Conservation (phyloP, 2,113 vertebrate genomes). For the Condylura cristata region DNA sequence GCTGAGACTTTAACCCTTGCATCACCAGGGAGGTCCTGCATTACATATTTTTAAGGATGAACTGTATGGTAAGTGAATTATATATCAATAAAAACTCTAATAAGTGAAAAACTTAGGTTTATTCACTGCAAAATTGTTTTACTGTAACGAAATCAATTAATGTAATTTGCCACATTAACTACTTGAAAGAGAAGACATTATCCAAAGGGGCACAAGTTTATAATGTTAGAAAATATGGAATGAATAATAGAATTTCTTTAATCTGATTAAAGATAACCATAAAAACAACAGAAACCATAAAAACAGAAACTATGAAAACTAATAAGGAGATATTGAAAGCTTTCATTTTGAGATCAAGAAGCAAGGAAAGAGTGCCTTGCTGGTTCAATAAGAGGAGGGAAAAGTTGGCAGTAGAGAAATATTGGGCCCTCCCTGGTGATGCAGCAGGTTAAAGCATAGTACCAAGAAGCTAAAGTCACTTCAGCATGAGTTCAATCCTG, state of each 20-base stretch:
- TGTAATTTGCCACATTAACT: not conserved
- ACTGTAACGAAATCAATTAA: not conserved
- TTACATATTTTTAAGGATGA: not conserved
- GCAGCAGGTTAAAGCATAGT: too few species aligned
- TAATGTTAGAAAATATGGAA: not conserved
- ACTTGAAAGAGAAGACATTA: slow-evolving; percentile 5
- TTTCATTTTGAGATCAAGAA: not conserved
- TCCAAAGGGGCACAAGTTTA: not conserved
- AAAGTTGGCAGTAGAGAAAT: not conserved
- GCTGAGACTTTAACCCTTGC: too few species aligned
- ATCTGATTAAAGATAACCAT: not conserved
- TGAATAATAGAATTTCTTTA: not conserved
- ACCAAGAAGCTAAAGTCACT: too few species aligned
- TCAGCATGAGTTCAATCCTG: too few species aligned
- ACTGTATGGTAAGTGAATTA: not conserved
- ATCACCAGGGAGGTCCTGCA: too few species aligned
- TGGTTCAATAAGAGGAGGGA: not conserved
- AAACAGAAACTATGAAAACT: not conserved
- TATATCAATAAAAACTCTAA: not conserved
- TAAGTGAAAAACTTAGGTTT: not conserved
- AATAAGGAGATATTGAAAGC: not conserved
- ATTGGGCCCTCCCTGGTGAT: too few species aligned
- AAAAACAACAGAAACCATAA: not conserved
- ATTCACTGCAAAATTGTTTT: not conserved
- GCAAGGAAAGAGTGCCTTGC: not conserved